Evolutionary conservation across 92 coral and sea anemone species (phyloP).

Genomic region (Plumapathes pennacea): DNA sequence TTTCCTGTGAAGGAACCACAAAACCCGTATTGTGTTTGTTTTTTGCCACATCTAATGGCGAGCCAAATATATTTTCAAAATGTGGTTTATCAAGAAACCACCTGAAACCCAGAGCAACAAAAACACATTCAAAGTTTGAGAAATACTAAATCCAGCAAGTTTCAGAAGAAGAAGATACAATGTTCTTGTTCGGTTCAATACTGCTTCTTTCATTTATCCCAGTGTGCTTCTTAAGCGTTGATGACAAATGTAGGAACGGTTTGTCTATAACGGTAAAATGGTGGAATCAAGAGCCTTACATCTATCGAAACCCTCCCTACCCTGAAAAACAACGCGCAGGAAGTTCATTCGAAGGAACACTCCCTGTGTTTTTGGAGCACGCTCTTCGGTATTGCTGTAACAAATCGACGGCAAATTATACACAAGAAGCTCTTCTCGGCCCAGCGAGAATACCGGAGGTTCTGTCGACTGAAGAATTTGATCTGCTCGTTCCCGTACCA

Average conservation of each 20-base stretch:
- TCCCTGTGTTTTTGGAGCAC: conserved; percentile 38
- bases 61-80: no score
- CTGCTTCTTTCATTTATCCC: background rate
- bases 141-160: no score
- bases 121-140: no score
- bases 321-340: background rate
- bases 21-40: no score
- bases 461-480: conserved; percentile 45
- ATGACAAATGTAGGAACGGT: conserved; percentile 36
- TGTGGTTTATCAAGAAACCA: no score
- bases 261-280: conserved; percentile 33
- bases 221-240: conserved; percentile 5
- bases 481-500: conserved; percentile 59
- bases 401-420: conserved; percentile 21
- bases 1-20: no score
- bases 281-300: conserved; percentile 74
- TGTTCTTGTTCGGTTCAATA: no score
- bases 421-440: conserved; percentile 37
- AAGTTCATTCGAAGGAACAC: conserved; percentile 40
- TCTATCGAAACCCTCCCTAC: conserved; percentile 19
- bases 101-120: no score
- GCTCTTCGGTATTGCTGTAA: conserved; percentile 54
- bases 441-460: conserved; percentile 47
- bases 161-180: no score
- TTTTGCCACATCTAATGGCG: no score